Evolutionary conservation across 2,888 invertebrate genomes (phyloP).

Genomic region (Melipona bicolor): DNA sequence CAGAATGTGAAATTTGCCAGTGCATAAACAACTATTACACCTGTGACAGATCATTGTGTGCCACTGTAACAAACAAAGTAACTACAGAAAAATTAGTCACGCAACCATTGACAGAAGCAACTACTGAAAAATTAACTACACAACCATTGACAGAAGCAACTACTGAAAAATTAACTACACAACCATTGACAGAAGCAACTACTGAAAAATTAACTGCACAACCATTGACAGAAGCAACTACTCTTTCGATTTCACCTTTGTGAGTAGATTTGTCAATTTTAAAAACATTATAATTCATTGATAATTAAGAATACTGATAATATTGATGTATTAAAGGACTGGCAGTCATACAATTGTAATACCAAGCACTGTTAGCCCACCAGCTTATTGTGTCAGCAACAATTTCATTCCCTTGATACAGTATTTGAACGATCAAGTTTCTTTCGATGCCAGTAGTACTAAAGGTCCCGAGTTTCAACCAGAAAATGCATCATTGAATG

Average conservation of each 20-base stretch:
- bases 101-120: not conserved
- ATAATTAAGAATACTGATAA: not conserved
- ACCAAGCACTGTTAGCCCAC: slow-evolving; percentile 83
- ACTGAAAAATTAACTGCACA: too few relatives aligned
- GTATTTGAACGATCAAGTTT: slow-evolving; percentile 72
- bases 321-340: not conserved
- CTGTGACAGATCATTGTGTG: slow-evolving; percentile 87
- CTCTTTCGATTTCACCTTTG: not conserved
- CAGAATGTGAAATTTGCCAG: slow-evolving; percentile 90
- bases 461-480: slow-evolving; percentile 85
- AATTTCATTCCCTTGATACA: slow-evolving; percentile 79
- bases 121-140: not conserved
- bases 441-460: slow-evolving; percentile 87
- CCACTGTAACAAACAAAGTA: slow-evolving; percentile 3
- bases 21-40: slow-evolving; percentile 91
- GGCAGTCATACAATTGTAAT: slow-evolving; percentile 45
- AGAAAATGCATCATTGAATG: slow-evolving; percentile 85
- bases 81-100: not conserved
- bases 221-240: not conserved
- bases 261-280: slow-evolving; percentile 3
- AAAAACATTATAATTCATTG: not conserved
- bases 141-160: not conserved
- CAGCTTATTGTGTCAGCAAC: slow-evolving; percentile 83
- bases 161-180: not conserved
- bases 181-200: too few relatives aligned